Percentiles rank a stretch among this genome's conserved stretches.
These are phyloP conservation scores for Falco berigora DNA, from an alignment of 2,797 vertebrate species.

Conservation along the genomic window DNA sequence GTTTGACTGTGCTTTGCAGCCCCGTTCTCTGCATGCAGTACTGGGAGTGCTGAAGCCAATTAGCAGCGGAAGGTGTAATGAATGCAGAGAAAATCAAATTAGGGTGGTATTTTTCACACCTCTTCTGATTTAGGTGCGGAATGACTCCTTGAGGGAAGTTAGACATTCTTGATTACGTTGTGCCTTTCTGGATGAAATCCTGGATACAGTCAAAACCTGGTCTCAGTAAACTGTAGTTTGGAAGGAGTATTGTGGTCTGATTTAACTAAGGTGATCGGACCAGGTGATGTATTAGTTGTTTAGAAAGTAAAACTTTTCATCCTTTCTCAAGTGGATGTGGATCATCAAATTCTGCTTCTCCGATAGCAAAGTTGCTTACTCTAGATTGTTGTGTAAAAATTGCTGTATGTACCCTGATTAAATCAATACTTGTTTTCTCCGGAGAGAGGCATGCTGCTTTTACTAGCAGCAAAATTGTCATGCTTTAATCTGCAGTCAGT, in stretches of 20 bases:
- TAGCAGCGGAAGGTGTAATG: not conserved
- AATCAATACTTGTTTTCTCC: not conserved
- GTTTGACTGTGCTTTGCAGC: not conserved
- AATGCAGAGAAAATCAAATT: not conserved
- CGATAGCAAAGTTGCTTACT: not conserved
- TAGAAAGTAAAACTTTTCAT: not conserved
- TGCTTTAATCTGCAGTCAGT: not conserved
- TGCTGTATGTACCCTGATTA: not conserved
- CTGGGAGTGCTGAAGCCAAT: not conserved
- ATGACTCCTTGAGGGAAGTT: not conserved
- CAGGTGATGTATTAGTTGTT: not conserved
- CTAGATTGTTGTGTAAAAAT: not conserved
- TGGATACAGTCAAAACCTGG: not conserved
- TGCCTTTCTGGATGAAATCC: not conserved
- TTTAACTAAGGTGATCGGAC: not conserved
- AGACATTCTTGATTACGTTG: not conserved
- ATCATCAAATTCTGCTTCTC: not conserved
- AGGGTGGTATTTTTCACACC: not conserved
- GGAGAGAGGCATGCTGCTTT: not conserved
- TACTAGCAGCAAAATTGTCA: not conserved
- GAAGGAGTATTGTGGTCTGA: not conserved
- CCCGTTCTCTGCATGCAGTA: fast-evolving
- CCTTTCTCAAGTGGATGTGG: not conserved
- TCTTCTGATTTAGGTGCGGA: not conserved
- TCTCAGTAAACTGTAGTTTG: not conserved